A percentile compares a stretch with the other conserved stretches of the same genome.
phyloP scores from a whole-genome alignment of 2,113 vertebrate genomes.

The Sapayoa aenigma region DNA sequence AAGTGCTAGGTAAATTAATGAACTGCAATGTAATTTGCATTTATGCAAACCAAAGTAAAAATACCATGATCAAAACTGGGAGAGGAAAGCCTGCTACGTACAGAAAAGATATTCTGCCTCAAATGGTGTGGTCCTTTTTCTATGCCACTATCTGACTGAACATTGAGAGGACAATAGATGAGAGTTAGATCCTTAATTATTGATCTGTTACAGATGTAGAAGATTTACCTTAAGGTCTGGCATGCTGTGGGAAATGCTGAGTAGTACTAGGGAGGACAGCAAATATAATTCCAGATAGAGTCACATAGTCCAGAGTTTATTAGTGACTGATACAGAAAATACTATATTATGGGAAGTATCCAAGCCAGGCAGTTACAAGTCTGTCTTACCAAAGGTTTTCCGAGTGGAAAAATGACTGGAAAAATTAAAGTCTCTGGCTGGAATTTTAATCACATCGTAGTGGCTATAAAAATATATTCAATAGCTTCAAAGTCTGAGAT shows the following conservation, averaged over 20 bases:
- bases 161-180: neutral
- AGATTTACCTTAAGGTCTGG: neutral
- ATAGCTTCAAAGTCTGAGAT: neutral
- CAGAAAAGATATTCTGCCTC: neutral
- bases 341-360: neutral
- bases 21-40: neutral
- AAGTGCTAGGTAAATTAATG: neutral
- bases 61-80: neutral
- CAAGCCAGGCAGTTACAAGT: neutral
- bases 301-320: neutral
- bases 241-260: neutral
- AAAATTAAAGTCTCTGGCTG: neutral
- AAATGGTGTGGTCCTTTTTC: neutral
- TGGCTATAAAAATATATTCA: neutral
- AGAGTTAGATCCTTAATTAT: neutral
- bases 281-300: neutral
- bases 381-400: neutral
- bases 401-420: neutral
- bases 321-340: neutral
- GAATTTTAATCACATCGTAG: neutral
- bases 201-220: neutral
- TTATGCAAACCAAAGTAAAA: slow-evolving; percentile 16
- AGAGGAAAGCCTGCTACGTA: neutral
- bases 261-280: neutral
- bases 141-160: neutral